Evolutionary conservation across 2,797 vertebrate genomes (phyloP), one percentile per base, ranked within the genome.

Genomic region (Aplochiton taeniatus): DNA sequence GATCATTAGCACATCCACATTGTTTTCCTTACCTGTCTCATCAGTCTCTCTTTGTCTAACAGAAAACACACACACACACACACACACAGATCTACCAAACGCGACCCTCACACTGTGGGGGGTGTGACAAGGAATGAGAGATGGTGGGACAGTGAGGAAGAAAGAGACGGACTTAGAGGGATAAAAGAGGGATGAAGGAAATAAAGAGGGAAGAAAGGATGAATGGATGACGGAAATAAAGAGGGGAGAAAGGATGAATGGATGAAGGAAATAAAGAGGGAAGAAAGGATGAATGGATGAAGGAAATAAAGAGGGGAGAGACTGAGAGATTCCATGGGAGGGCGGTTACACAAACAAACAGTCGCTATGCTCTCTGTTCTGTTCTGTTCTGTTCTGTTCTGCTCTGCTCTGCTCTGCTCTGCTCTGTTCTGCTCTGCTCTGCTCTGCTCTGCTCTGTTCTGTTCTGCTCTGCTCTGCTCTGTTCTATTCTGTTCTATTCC

Each of bases 231-330:
- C n/a, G 9, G 58, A 46, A 17, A 20, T 11, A 46, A 46, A 41
- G 17, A 46, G 44, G 31, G 42, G 16, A 18, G 31, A 53, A 12
- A 50, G 42, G 54, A 20, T 0, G 49, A 19, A 13, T 17, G 31
- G 44, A 19, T 52, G n/a, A 63, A 8, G 31, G 19, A 53, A 19
- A 53, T 5, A 59, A 14, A 66, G 63, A 77, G 65, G 66, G 78
- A 65, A 48, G 47, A 16, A 7, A 19, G 14, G 14, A 43, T 50
- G 13, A 12, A 13, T 11, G 31, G 53, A 55, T 19, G 14, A 20
- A 14, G 55, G 20, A 59, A 11, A 55, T 8, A 44, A 16, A 11
- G 42, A 45, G 31, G 4, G 12, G 52, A 31, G 52, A 54, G 52
- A 54, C 11, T 19, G 52, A 18, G 4, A 54, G 11, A 53, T 3